Conservation (phyloP, 2,888 invertebrate species). For the Stictocephala bisonia region DNA sequence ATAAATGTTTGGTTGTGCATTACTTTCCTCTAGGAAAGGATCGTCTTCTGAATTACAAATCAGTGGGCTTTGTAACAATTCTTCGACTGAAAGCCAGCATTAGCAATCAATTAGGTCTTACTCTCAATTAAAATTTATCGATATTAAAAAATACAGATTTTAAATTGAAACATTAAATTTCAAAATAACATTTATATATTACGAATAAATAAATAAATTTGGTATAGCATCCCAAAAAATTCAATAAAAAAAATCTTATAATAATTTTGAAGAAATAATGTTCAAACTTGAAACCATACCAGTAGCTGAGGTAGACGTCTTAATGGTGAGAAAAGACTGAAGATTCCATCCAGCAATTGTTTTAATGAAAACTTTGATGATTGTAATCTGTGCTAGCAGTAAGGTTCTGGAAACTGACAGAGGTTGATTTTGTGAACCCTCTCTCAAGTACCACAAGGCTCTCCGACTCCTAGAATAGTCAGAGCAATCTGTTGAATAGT, state of each 20-base stretch:
- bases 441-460: not conserved
- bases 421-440: conserved; percentile 6
- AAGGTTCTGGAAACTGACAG: not conserved
- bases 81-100: too few relatives aligned
- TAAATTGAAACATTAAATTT: not conserved
- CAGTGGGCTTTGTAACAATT: too few relatives aligned
- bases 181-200: not conserved
- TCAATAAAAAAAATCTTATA: too few relatives aligned
- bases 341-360: conserved; percentile 11
- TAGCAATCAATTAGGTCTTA: too few relatives aligned
- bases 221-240: not conserved
- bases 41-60: too few relatives aligned
- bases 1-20: too few relatives aligned
- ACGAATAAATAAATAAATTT: not conserved
- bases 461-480: conserved; percentile 1
- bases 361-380: not conserved
- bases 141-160: too few relatives aligned
- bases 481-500: too few relatives aligned
- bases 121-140: too few relatives aligned
- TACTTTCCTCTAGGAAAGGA: too few relatives aligned
- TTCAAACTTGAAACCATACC: too few relatives aligned
- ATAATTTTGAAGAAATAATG: too few relatives aligned
- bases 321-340: not conserved
- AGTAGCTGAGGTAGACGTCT: conserved; percentile 18
- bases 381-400: not conserved